These are phyloP conservation scores for Condylura cristata DNA, from an alignment of 2,113 vertebrate species.

Conservation along the genomic window DNA sequence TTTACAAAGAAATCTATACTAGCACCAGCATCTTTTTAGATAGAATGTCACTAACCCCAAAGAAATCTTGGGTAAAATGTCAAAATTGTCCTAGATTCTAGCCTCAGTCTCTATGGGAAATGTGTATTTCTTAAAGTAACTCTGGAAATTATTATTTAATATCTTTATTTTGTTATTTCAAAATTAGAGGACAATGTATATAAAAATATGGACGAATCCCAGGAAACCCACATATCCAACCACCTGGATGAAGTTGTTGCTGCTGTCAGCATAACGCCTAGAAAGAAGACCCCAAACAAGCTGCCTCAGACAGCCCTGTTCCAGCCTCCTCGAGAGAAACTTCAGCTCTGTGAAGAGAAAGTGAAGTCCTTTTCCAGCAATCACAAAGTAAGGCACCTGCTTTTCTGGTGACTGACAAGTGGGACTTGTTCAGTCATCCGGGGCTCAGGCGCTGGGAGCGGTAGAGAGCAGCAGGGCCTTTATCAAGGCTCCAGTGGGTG, in stretches of 20 bases:
- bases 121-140: background rate
- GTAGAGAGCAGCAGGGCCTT: background rate
- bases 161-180: conserved; percentile 25
- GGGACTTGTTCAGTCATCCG: background rate
- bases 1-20: background rate
- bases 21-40: background rate
- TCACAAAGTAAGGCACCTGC: conserved; percentile 41
- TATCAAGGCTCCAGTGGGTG: background rate
- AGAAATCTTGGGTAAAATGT: background rate
- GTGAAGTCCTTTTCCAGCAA: conserved; percentile 23
- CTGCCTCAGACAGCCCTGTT: conserved; percentile 56
- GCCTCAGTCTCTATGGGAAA: background rate
- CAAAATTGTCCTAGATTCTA: background rate
- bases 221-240: conserved; percentile 58
- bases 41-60: background rate
- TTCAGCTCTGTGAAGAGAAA: conserved; percentile 65
- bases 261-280: conserved; percentile 45
- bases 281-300: background rate
- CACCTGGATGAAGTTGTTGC: conserved; percentile 67
- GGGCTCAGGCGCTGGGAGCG: background rate
- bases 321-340: conserved; percentile 73
- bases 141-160: background rate
- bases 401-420: background rate
- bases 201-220: conserved; percentile 70
- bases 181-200: conserved; percentile 62